Conservation (phyloP, 1,140 invertebrate genomes). For the Drosophila eugracilis region DNA sequence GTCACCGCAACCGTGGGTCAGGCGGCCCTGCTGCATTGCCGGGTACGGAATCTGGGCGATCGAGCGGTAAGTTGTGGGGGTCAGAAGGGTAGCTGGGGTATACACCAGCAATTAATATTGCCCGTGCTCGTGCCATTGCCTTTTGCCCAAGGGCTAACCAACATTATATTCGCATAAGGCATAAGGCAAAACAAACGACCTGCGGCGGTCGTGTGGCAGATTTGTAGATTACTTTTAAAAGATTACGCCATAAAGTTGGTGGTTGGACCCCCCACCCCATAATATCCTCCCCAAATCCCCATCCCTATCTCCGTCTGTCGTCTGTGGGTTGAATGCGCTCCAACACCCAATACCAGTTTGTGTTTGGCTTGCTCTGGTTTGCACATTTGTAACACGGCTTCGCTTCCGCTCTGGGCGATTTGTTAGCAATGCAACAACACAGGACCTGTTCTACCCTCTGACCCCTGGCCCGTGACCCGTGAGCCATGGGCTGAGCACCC, state of each 20-base stretch:
- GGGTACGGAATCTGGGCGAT: constrained; percentile 93
- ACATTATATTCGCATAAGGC: constrained; percentile 72
- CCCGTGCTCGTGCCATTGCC: neutral
- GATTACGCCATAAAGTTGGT: constrained; percentile 81
- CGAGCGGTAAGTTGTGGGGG: constrained; percentile 90
- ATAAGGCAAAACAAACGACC: constrained; percentile 72
- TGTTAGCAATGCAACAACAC: constrained; percentile 80
- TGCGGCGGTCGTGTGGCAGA: constrained; percentile 77
- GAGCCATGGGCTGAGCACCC: neutral
- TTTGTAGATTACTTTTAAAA: constrained; percentile 83
- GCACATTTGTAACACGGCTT: constrained; percentile 81
- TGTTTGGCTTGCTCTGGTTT: constrained; percentile 60
- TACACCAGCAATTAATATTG: constrained; percentile 71
- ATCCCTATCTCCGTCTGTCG: neutral
- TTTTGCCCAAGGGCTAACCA: constrained; percentile 23
- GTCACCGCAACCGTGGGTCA: constrained; percentile 94
- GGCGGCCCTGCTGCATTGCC: constrained; percentile 93
- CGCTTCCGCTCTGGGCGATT: constrained; percentile 74
- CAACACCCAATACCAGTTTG: constrained; percentile 6
- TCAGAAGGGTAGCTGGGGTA: neutral
- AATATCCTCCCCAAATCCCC: neutral
- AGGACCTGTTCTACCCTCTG: constrained; percentile 3
- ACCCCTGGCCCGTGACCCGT: constrained; percentile 2
- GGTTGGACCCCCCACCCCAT: constrained; percentile 52
- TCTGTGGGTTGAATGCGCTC: constrained; percentile 15